Evolutionary conservation across 2,113 vertebrate species (phyloP).

Genomic region (Morone saxatilis): DNA sequence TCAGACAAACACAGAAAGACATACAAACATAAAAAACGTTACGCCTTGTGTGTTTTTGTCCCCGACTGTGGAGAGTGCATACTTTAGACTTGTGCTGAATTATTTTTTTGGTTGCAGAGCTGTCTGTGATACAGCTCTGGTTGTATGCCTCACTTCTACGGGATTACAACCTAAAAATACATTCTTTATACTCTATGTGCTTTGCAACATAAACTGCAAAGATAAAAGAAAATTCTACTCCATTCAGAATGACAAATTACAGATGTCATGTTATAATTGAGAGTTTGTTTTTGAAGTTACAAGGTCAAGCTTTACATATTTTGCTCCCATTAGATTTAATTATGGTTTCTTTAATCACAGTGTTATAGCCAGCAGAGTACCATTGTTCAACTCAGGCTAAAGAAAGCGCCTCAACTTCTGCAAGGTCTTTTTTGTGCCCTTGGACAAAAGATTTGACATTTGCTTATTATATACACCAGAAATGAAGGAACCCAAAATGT

Average conservation of each 20-base stretch:
- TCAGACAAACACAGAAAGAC: not conserved
- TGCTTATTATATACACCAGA: not conserved
- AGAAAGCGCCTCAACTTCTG: constrained; percentile 8
- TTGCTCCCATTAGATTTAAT: not conserved
- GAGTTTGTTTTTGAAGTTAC: not conserved
- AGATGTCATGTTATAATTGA: not conserved
- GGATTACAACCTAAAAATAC: not conserved
- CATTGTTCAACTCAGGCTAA: constrained; percentile 8
- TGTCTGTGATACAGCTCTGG: not conserved
- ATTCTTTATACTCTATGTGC: not conserved
- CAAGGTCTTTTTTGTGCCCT: not conserved
- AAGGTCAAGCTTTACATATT: constrained; percentile 11
- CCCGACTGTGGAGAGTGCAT: fast-evolving
- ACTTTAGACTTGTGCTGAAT: not conserved
- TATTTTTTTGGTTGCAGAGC: not conserved
- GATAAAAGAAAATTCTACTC: not conserved
- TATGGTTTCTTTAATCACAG: constrained; percentile 1
- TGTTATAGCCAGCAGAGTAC: not conserved
- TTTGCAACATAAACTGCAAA: not conserved
- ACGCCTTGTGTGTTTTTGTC: not conserved
- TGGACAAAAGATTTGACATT: constrained; percentile 8
- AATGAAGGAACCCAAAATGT: constrained; percentile 39
- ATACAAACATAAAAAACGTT: not conserved
- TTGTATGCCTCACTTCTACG: not conserved
- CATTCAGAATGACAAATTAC: not conserved